These are phyloP conservation scores for Tipula confusa DNA, from an alignment of 2,888 invertebrate genomes.

Conservation along the genomic window DNA sequence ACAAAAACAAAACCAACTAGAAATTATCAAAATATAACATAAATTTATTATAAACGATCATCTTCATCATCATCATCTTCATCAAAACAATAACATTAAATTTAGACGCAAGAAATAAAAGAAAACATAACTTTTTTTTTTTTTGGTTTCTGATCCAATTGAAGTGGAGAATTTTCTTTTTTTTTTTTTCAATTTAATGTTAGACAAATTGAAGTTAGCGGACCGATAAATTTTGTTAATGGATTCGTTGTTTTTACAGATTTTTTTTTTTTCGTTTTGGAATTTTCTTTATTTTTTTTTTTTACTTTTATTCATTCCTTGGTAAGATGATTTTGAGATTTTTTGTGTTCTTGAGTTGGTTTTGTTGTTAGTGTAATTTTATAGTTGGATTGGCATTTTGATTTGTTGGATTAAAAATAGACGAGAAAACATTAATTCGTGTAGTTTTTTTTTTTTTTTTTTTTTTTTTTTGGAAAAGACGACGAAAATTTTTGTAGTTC, in stretches of 20 bases:
- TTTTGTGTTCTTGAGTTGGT: not conserved
- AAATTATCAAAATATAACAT: constrained; percentile 20
- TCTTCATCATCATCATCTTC: constrained; percentile 25
- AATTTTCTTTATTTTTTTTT: not conserved
- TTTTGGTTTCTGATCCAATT: constrained; percentile 25
- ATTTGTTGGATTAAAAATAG: not conserved
- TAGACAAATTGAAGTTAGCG: constrained; percentile 30
- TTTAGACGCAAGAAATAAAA: not conserved
- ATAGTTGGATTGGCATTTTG: constrained; percentile 20
- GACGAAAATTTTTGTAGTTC: not conserved
- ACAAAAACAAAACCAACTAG: not conserved
- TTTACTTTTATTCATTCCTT: not conserved
- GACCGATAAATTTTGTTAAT: constrained; percentile 28
- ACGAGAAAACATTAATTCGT: not conserved
- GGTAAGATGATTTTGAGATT: not conserved
- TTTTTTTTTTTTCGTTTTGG: not conserved
- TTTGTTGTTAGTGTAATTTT: not conserved
- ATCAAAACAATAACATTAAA: constrained; percentile 20
- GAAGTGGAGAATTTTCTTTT: not conserved
- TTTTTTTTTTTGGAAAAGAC: not conserved
- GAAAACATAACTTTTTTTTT: not conserved
- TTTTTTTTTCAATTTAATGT: constrained; percentile 27
- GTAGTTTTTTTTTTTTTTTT: no score
- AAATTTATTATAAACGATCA: not conserved
- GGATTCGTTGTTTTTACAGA: constrained; percentile 21